Conservation (phyloP, 2,797 vertebrate genomes). For the Liparis tanakae region DNA sequence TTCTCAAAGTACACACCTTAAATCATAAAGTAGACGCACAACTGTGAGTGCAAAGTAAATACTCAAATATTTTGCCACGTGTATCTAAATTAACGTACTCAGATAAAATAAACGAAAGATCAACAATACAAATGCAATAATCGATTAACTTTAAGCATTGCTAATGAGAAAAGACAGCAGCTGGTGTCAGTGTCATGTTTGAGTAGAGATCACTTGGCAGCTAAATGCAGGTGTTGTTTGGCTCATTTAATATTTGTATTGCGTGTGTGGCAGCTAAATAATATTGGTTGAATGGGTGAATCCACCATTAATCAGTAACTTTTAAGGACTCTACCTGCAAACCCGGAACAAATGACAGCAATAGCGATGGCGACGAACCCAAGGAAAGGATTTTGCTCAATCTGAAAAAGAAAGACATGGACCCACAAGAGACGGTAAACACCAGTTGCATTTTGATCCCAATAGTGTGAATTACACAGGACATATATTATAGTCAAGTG, state of each 20-base stretch:
- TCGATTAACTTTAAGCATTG: neutral
- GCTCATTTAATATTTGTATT: neutral
- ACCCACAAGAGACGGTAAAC: neutral
- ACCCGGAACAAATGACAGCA: slow-evolving; percentile 97
- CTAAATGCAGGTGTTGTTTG: neutral
- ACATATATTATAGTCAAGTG: neutral
- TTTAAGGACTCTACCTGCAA: slow-evolving; percentile 88
- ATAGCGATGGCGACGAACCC: slow-evolving; percentile 91
- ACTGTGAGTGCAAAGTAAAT: neutral
- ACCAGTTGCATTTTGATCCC: neutral
- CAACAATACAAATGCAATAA: neutral
- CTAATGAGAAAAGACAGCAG: neutral
- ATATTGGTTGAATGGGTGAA: neutral
- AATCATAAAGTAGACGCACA: slow-evolving; percentile 26
- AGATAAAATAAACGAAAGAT: neutral
- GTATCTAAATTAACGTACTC: neutral
- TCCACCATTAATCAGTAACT: neutral
- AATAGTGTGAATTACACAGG: neutral
- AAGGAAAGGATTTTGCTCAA: slow-evolving; percentile 91
- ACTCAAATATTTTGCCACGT: neutral
- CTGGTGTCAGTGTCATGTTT: neutral
- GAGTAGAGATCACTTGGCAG: neutral
- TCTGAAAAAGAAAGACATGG: slow-evolving; percentile 74
- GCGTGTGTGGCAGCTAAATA: neutral
- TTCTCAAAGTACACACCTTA: slow-evolving; percentile 99